Percentiles rank a stretch among this genome's conserved stretches.
Conservation (phyloP, 2,888 invertebrate species). For the Drosophila sordidula region DNA sequence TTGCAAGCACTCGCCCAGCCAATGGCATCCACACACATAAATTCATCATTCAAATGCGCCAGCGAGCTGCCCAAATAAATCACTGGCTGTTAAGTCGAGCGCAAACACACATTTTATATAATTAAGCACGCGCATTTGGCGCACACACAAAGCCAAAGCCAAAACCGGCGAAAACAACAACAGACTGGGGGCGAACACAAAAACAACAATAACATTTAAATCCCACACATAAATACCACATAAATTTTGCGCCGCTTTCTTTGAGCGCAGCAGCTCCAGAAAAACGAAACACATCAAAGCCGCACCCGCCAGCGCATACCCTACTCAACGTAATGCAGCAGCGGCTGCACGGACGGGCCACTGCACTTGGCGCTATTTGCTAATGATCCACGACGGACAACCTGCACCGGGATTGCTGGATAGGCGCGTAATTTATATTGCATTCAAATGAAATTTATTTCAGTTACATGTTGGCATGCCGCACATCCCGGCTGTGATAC, state of each 20-base stretch:
- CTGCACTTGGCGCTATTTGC: slow-evolving; percentile 62
- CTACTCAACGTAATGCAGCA: slow-evolving; percentile 8
- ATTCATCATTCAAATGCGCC: slow-evolving; percentile 54
- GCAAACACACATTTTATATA: slow-evolving; percentile 66
- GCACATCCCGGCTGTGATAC: slow-evolving; percentile 55
- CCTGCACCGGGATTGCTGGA: slow-evolving; percentile 9
- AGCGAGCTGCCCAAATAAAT: slow-evolving; percentile 59
- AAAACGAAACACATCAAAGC: slow-evolving; percentile 41
- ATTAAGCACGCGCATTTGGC: slow-evolving; percentile 71
- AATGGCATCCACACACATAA: slow-evolving; percentile 30
- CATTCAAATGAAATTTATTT: slow-evolving; percentile 77
- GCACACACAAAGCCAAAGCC: slow-evolving; percentile 32
- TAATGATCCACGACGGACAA: slow-evolving; percentile 60
- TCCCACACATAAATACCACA: slow-evolving; percentile 50
- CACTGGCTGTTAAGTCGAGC: slow-evolving; percentile 64
- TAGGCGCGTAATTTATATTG: slow-evolving; percentile 68
- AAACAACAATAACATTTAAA: background rate
- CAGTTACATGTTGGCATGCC: slow-evolving; percentile 70
- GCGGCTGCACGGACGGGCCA: slow-evolving; percentile 22
- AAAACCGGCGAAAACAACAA: slow-evolving; percentile 18
- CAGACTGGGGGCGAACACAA: slow-evolving; percentile 3
- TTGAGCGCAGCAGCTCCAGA: slow-evolving; percentile 8
- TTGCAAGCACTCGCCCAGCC: background rate
- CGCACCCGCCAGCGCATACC: slow-evolving; percentile 18
- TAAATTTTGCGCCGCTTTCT: slow-evolving; percentile 27